Conservation (phyloP, 1,140 invertebrate genomes). For the Adelges cooleyi region DNA sequence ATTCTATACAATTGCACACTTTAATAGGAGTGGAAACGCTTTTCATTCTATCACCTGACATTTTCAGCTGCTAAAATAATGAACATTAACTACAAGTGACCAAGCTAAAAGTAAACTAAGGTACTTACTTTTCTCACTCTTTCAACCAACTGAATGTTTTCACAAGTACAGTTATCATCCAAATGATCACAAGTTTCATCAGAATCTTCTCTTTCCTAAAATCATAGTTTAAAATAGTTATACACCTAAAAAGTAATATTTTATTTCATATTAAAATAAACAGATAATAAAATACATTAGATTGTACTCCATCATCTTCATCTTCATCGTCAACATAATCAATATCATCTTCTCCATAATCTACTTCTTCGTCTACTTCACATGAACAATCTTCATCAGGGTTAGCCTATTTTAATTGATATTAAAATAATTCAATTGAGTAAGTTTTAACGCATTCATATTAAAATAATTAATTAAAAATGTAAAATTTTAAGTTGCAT, state of each 20-base stretch:
- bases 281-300: background rate
- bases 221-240: constrained; percentile 33
- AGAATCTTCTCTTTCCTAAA: constrained; percentile 32
- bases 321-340: constrained; percentile 1
- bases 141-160: background rate
- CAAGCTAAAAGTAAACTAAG: background rate
- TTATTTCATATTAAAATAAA: too few relatives aligned
- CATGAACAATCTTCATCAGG: constrained; percentile 1
- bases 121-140: constrained; percentile 12
- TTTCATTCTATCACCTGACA: constrained; percentile 3
- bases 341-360: constrained; percentile 6
- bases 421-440: too few relatives aligned
- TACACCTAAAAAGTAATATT: constrained; percentile 2
- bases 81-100: background rate
- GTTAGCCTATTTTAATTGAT: background rate
- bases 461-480: constrained; percentile 6
- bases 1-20: constrained; percentile 1
- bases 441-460: too few relatives aligned
- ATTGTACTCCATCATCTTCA: constrained; percentile 16
- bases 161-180: constrained; percentile 26
- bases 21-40: constrained; percentile 13
- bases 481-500: too few relatives aligned
- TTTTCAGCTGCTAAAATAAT: constrained; percentile 6
- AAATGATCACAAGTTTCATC: constrained; percentile 28
- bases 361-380: constrained; percentile 5